These are phyloP conservation scores for Atractosteus spatula DNA, from an alignment of 2,113 vertebrate species.

Conservation along the genomic window DNA sequence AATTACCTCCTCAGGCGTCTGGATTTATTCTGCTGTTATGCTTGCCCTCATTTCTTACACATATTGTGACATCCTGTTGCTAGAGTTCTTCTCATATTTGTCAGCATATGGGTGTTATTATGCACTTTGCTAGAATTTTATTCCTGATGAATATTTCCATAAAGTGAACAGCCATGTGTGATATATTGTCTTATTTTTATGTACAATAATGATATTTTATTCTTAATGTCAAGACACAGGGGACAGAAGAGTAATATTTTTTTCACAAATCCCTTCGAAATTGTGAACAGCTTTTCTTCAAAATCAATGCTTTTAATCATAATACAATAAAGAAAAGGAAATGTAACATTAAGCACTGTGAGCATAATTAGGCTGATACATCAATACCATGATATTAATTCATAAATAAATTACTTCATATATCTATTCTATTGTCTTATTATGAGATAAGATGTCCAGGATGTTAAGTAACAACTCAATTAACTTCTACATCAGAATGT, in stretches of 20 bases:
- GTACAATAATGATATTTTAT: not conserved
- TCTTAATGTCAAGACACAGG: not conserved
- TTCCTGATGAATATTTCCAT: too few relatives aligned
- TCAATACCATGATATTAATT: constrained; percentile 8
- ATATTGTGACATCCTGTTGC: too few relatives aligned
- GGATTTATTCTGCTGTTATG: too few relatives aligned
- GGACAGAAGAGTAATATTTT: not conserved
- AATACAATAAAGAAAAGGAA: not conserved
- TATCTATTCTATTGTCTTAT: constrained; percentile 4
- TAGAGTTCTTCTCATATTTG: too few relatives aligned
- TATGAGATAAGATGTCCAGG: constrained; percentile 6
- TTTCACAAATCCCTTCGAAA: not conserved
- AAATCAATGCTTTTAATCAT: not conserved
- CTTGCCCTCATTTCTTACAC: too few relatives aligned
- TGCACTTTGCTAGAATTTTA: too few relatives aligned
- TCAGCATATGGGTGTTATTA: too few relatives aligned
- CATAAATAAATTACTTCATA: constrained; percentile 11
- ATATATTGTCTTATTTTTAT: too few relatives aligned
- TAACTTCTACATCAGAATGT: not conserved
- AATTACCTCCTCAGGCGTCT: too few relatives aligned
- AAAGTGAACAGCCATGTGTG: too few relatives aligned
- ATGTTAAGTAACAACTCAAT: constrained; percentile 16
- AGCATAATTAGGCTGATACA: constrained; percentile 9
- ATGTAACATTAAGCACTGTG: constrained; percentile 1
- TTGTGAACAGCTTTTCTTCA: not conserved